Conservation (phyloP, 1,140 invertebrate species). For the Limonius californicus region DNA sequence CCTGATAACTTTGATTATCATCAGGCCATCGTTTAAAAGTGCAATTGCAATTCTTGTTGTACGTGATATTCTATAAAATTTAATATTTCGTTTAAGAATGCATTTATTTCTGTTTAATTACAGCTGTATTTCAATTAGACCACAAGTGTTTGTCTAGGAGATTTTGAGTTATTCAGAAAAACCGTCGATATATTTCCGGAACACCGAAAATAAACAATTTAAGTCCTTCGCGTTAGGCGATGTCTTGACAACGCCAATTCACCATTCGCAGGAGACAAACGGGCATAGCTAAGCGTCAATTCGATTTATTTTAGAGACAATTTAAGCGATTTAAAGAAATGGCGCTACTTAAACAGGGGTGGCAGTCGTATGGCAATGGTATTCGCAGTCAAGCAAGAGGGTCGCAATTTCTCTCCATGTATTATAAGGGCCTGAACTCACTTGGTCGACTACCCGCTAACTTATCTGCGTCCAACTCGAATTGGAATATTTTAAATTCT, state of each 20-base stretch:
- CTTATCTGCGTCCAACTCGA: slow-evolving; percentile 35
- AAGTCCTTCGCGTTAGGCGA: background rate
- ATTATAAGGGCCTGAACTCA: slow-evolving; percentile 13
- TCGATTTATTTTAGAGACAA: slow-evolving; percentile 41
- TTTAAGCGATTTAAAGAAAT: slow-evolving; percentile 43
- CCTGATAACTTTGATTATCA: too few species aligned
- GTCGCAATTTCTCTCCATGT: background rate
- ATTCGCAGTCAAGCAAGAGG: slow-evolving; percentile 18
- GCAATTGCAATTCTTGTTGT: too few species aligned
- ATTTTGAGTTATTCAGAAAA: too few species aligned
- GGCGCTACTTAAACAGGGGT: slow-evolving; percentile 35
- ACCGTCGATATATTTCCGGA: too few species aligned
- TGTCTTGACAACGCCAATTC: slow-evolving; percentile 17
- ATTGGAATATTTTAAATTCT: slow-evolving; percentile 38
- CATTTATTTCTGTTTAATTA: too few species aligned
- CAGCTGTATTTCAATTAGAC: too few species aligned
- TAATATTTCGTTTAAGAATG: too few species aligned
- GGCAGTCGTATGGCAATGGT: slow-evolving; percentile 25
- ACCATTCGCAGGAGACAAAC: slow-evolving; percentile 21
- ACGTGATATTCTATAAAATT: too few species aligned
- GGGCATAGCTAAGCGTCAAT: slow-evolving; percentile 26
- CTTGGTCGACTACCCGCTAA: slow-evolving; percentile 26
- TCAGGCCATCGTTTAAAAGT: too few species aligned
- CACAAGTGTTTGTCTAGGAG: too few species aligned
- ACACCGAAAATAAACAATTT: background rate